A percentile compares a stretch with the other conserved stretches of the same genome.
phyloP scores from a whole-genome alignment of 2,888 invertebrate species.

The Tribolium freemani region DNA sequence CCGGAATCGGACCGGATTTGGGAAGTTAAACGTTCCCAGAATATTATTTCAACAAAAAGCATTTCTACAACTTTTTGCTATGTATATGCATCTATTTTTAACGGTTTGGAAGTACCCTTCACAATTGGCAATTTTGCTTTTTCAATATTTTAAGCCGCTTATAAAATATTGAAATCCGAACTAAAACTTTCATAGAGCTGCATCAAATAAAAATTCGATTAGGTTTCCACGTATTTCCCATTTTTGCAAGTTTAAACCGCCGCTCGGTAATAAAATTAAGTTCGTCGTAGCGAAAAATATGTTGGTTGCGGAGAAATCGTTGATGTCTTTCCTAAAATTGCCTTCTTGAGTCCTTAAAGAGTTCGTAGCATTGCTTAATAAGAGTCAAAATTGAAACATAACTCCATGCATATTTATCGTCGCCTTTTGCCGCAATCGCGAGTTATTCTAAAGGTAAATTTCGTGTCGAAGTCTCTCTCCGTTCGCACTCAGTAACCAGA shows the following conservation, averaged over 20 bases:
- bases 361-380: conserved; percentile 13
- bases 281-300: neutral
- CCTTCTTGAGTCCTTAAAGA: neutral
- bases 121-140: no score
- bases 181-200: neutral
- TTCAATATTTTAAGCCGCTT: neutral
- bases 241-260: neutral
- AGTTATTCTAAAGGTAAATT: conserved; percentile 41
- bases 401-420: conserved; percentile 41
- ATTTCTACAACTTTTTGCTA: no score
- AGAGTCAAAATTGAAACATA: conserved; percentile 35
- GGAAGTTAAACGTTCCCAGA: neutral
- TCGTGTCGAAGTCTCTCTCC: conserved; percentile 38
- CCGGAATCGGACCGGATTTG: neutral
- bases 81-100: no score
- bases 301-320: neutral
- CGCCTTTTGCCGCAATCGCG: conserved; percentile 24
- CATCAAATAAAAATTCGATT: neutral
- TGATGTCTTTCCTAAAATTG: neutral
- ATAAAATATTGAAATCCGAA: neutral
- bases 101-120: no score
- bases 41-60: no score
- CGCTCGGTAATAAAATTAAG: neutral
- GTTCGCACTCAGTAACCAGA: conserved; percentile 58
- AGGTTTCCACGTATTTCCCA: neutral